Evolutionary conservation across 2,113 vertebrate species (phyloP).

Genomic region (Ailuropoda melanoleuca): DNA sequence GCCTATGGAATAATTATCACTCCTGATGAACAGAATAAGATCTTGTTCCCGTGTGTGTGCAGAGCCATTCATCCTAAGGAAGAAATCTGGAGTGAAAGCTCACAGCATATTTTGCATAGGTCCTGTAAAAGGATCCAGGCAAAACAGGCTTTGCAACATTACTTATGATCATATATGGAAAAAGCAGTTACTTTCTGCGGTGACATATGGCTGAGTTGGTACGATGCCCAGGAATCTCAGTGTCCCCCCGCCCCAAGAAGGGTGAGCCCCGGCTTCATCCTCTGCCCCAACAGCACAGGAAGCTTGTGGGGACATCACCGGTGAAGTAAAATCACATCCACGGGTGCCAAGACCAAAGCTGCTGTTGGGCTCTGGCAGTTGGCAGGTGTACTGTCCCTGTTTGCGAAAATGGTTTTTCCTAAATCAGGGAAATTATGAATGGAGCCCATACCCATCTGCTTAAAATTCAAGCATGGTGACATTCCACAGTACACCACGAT

Average conservation of each 20-base stretch:
- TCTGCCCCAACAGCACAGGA: constrained; percentile 37
- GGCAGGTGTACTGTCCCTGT: constrained; percentile 31
- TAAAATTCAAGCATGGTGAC: background rate
- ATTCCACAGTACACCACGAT: background rate
- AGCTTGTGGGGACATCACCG: background rate
- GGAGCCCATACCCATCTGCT: constrained; percentile 60
- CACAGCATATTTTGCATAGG: constrained; percentile 60
- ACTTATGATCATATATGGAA: constrained; percentile 62
- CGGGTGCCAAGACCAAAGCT: constrained; percentile 28
- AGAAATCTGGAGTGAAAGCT: constrained; percentile 58
- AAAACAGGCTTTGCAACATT: constrained; percentile 61
- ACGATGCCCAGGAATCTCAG: constrained; percentile 67
- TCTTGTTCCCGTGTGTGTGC: background rate
- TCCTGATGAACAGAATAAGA: background rate
- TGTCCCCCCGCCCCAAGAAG: constrained; percentile 53
- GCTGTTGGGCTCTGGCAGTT: constrained; percentile 45
- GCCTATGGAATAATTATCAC: constrained; percentile 57
- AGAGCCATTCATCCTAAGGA: constrained; percentile 47
- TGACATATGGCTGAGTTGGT: constrained; percentile 74
- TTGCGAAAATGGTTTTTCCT: constrained; percentile 46
- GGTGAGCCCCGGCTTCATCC: constrained; percentile 57
- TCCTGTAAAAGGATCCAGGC: constrained; percentile 68
- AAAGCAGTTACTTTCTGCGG: constrained; percentile 65
- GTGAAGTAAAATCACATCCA: background rate
- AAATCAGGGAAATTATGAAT: constrained; percentile 67